Conservation (phyloP, 2,113 vertebrate species). For the Anguilla rostrata region DNA sequence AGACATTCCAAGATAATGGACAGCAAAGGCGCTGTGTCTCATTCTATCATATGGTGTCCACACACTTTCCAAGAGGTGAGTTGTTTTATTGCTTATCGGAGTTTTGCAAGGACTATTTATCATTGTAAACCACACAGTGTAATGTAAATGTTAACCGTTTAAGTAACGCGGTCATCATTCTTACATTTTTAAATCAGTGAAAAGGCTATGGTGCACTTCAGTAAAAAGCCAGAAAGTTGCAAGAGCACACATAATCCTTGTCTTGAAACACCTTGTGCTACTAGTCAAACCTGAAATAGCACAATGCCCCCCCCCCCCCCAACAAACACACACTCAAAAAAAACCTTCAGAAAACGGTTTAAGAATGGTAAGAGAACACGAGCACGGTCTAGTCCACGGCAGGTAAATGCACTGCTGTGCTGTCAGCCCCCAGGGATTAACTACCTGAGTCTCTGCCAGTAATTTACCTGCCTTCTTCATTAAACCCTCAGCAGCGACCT, state of each 20-base stretch:
- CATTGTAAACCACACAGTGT: neutral
- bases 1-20: neutral
- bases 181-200: neutral
- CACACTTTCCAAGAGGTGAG: neutral
- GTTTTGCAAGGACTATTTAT: neutral
- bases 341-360: conserved; percentile 30
- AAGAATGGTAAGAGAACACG: conserved; percentile 11
- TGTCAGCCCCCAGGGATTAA: neutral
- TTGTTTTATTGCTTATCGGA: neutral
- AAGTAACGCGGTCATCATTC: neutral
- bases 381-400: neutral
- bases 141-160: neutral
- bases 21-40: neutral
- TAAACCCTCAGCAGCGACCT: conserved; percentile 7
- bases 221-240: conserved; percentile 6
- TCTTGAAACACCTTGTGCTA: neutral
- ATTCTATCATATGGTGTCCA: neutral
- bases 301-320: conserved; percentile 36
- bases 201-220: conserved; percentile 32
- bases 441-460: conserved; percentile 3
- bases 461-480: neutral
- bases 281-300: conserved; percentile 17
- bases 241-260: neutral
- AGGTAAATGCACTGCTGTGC: neutral
- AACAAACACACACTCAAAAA: conserved; percentile 26